Evolutionary conservation across 1,140 invertebrate genomes (phyloP).

Genomic region (Probaryconus sp.): DNA sequence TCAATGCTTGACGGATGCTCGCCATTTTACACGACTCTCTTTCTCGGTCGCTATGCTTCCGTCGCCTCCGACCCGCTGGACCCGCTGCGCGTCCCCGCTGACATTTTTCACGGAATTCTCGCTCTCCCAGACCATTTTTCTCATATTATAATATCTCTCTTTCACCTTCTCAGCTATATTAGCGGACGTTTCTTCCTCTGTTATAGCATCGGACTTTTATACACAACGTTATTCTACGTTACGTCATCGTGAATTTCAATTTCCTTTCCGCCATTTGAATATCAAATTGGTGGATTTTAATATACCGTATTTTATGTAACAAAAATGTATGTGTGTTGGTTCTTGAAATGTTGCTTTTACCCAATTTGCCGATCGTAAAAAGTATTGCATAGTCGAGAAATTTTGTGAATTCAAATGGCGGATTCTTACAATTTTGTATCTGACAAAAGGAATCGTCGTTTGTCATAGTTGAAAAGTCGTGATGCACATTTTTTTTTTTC

Average conservation of each 20-base stretch:
- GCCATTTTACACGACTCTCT: slow-evolving; percentile 66
- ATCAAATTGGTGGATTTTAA: slow-evolving; percentile 35
- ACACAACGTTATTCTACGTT: slow-evolving; percentile 37
- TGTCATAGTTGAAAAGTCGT: no score
- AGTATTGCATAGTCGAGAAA: no score
- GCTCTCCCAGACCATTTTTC: slow-evolving; percentile 49
- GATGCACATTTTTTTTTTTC: no score
- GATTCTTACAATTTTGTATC: no score
- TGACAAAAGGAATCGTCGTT: no score
- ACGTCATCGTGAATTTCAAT: slow-evolving; percentile 55
- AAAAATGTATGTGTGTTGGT: no score
- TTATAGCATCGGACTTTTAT: slow-evolving; percentile 14
- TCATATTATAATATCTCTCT: slow-evolving; percentile 60
- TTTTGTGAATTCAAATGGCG: no score
- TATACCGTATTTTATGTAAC: neutral
- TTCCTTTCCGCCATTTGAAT: slow-evolving; percentile 39
- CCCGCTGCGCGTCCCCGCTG: slow-evolving; percentile 44
- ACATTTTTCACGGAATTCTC: slow-evolving; percentile 67
- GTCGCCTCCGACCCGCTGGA: slow-evolving; percentile 27
- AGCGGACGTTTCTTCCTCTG: slow-evolving; percentile 39
- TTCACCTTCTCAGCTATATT: slow-evolving; percentile 47
- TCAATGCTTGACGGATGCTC: slow-evolving; percentile 72
- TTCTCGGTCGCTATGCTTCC: slow-evolving; percentile 30
- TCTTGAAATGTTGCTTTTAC: no score
- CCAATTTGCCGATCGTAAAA: no score